Evolutionary conservation across 2,797 vertebrate genomes (phyloP), one percentile per base, ranked within the genome.

Genomic region (Pogonophryne albipinna): DNA sequence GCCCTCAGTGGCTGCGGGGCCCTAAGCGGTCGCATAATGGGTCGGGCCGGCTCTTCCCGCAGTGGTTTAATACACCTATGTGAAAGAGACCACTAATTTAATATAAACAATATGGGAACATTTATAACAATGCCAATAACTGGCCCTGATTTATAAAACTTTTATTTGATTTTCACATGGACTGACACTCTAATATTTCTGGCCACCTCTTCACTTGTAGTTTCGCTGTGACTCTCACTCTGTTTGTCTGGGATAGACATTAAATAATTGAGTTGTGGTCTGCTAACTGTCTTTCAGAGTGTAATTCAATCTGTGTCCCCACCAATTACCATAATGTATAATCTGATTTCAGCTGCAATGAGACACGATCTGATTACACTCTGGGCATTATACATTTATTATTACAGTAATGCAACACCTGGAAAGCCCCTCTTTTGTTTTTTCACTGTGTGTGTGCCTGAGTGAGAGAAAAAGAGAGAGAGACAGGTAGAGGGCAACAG

Each of bases 351-450:
- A 34, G 20, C 53, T 51, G 57, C 44, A 81, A 62, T 67, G 79
- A 79, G 31, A 71, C 52, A 65, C 72, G 74, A 85, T 84, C 38
- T 52, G 66, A 85, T 89, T 85, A 82, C 64, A 68, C 53, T 66
- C 71, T 56, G 45, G 59, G 71, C 53, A 16, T 70, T 77, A 80
- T 83, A 80, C 71, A 78, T 9, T 12, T 86, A 72, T 87, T 76
- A 85, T 75, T 85, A 66, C 50, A 72, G 65, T 87, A 87, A 85
- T 81, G 70, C 59, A 79, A 83, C 81, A 84, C 78, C 84, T 86
- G 68, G 31, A 71, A 80, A 74, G 38, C 57, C 3, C 47, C 6
- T 38, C 34, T 38, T 38, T 38, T 8, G 34, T 38, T 38, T 27
- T 27, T 27, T 27, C 27, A 5, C 4, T 45, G 0, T 15, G 1